Base-by-base conservation (phyloP, 2,113 vertebrate genomes). In the Chloropsis hardwickii region DNA sequence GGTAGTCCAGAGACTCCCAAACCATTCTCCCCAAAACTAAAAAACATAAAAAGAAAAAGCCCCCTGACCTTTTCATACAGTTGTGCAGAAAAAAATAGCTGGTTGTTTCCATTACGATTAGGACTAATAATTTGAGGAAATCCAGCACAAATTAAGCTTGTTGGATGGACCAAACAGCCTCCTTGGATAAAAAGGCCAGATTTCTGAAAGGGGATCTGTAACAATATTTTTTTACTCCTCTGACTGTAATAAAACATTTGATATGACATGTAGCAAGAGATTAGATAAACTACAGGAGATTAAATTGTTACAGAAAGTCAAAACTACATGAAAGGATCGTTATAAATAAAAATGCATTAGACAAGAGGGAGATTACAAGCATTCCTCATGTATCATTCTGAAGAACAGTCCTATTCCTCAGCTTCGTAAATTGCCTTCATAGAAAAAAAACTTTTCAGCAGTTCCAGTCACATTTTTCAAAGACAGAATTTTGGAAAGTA, bases 41-140 rank as follows among this genome's bases (percentile, higher is more conserved):
- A 8, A 15, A 39, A 50, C 19, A 11, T 2, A 6, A 5, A 6
- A 9, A 10, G 1, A 2, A 33, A 54, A 45, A 37, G 11, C 1
- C 2, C 3, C 23, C 8, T 23, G 8, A 18, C 9, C 22, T 76
- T 72, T 95, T 35, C n/a, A 72, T 21, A 44, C 3, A 42, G 10
- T 12, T 44, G 5, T 1, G 1, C 11, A 62, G 9, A 50, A 77
- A 50, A 82, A 67, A 76, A 17, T 1, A 70, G 9, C 9, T 28
- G 35, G 3, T 9, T 92, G 6, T 40, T 88, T 70, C 57, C 2
- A 3, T n/a, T 83, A n/a, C 2, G 1, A 39, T 88, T 79, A 67
- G 14, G 29, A 72, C 23, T 45, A 76, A 90, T 74, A 58, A 31
- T 51, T 8, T 51, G 23, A 83, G 25, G 25, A 80, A 81, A 66